Percentiles rank a stretch among this genome's conserved stretches.
Conservation (phyloP, 2,888 invertebrate species). For the Harpalus rubripes region DNA sequence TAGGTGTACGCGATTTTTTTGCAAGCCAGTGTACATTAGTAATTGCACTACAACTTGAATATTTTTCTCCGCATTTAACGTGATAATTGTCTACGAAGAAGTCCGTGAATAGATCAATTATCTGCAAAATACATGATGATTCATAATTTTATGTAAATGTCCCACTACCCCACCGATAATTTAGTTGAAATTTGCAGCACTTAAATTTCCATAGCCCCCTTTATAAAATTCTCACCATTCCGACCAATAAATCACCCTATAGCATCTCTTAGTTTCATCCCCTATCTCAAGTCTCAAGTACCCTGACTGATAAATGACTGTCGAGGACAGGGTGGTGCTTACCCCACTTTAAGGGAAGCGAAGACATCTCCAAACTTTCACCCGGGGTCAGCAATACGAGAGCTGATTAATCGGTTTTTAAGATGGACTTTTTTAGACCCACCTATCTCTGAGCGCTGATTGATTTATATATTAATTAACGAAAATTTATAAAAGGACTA, state of each 20-base stretch:
- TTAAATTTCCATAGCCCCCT: neutral
- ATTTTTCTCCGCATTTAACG: too few relatives aligned
- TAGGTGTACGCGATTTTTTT: too few relatives aligned
- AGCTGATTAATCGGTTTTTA: slow-evolving; percentile 1
- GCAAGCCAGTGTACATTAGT: too few relatives aligned
- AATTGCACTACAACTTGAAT: too few relatives aligned
- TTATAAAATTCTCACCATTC: neutral
- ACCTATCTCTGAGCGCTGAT: neutral
- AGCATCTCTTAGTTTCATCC: neutral
- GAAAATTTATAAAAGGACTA: neutral
- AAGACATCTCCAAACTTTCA: neutral
- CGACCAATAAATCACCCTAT: neutral
- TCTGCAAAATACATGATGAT: neutral
- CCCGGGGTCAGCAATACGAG: neutral
- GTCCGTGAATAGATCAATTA: too few relatives aligned
- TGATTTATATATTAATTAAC: slow-evolving; percentile 7
- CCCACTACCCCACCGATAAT: neutral
- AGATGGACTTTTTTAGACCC: neutral
- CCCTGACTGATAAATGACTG: slow-evolving; percentile 1
- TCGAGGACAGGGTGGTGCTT: neutral
- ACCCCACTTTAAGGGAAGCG: neutral
- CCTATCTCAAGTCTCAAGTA: neutral
- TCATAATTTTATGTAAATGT: neutral
- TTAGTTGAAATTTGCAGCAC: neutral
- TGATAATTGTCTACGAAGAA: too few relatives aligned